These are phyloP conservation scores for Hippocampus guttulatus DNA, from an alignment of 2,113 vertebrate species.

Conservation along the genomic window DNA sequence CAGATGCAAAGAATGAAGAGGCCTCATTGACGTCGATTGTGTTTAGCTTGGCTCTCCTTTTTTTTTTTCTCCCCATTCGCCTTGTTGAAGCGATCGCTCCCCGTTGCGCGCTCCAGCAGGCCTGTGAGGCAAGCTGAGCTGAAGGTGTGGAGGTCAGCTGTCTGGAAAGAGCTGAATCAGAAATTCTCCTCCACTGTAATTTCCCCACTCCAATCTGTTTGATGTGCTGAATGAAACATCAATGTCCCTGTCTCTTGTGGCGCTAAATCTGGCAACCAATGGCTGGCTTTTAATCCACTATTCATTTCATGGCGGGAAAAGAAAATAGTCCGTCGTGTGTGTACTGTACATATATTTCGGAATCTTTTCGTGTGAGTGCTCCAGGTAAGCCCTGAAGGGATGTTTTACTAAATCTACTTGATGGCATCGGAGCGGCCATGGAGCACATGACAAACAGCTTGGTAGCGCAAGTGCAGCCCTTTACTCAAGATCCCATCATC, in stretches of 20 bases:
- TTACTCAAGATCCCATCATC: constrained; percentile 33
- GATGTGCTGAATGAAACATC: constrained; percentile 17
- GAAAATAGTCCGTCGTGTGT: not conserved
- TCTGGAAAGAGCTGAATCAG: constrained; percentile 30
- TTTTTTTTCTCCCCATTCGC: not conserved
- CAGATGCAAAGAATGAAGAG: not conserved
- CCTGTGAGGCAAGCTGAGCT: not conserved
- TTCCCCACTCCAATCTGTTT: constrained; percentile 30
- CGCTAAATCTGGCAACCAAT: constrained; percentile 18
- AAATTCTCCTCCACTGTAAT: constrained; percentile 25
- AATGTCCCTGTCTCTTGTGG: constrained; percentile 8
- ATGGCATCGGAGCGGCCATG: not conserved
- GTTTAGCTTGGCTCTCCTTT: constrained; percentile 11
- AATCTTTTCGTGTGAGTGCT: not conserved
- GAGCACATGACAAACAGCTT: constrained; percentile 9
- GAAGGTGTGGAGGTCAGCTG: constrained; percentile 3
- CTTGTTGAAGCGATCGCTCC: not conserved
- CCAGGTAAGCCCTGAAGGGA: constrained; percentile 36
- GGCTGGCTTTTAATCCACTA: constrained; percentile 10
- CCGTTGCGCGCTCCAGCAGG: constrained; percentile 20
- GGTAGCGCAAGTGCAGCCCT: constrained; percentile 4
- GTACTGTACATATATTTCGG: not conserved
- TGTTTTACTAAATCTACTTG: constrained; percentile 27
- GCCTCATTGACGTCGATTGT: not conserved
- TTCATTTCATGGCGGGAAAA: constrained; percentile 18